Evolutionary conservation across 2,797 vertebrate genomes (phyloP), one percentile per base, ranked within the genome.

Genomic region (Pseudopleuronectes americanus): DNA sequence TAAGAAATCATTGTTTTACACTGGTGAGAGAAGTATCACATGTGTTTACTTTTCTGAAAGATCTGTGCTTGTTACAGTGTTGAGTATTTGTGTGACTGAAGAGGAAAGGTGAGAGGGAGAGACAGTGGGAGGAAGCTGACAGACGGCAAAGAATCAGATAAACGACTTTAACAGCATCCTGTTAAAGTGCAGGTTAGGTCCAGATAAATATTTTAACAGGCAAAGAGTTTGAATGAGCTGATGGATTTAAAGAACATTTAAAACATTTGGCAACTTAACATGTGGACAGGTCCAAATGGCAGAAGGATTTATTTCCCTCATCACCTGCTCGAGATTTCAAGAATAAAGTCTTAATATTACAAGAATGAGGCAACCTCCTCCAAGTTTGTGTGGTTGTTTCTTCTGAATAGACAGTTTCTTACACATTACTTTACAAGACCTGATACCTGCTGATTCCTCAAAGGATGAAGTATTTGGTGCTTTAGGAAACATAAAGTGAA

Each of bases 11-110:
- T 36, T 60, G 21, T 7, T 31, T 53, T 60, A 58, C 55, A 19
- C 8, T 57, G 64, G 24, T 41, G 28, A 59, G 43, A 9, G 5
- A 45, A 41, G 17, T 71, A 75, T 77, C 58, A n/a, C 21, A 62
- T 71, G 4, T 70, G 61, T 41, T 43, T 43, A 43, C 16, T 9
- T 3, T 21, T 71, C 4, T 78, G 56, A 64, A 22, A 76, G 56
- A 67, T 22, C 70, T 89, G 87, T 88, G 84, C 81, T 86, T 82
- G 48, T 59, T 79, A 43, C 57, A 28, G 2, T 69, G 45, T 4
- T 43, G 45, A 53, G 45, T 60, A 43, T 68, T 22, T 3, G 26
- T 23, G 60, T 70, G 64, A 43, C n/a, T 10, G 12, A 69, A 69
- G 31, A 71, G 24, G 24, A 53, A 56, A 75, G 23, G 43, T 4